Evolutionary conservation across 2,113 vertebrate species (phyloP), one percentile per base, ranked within the genome.

Genomic region (Oxygymnocypris stewartii): DNA sequence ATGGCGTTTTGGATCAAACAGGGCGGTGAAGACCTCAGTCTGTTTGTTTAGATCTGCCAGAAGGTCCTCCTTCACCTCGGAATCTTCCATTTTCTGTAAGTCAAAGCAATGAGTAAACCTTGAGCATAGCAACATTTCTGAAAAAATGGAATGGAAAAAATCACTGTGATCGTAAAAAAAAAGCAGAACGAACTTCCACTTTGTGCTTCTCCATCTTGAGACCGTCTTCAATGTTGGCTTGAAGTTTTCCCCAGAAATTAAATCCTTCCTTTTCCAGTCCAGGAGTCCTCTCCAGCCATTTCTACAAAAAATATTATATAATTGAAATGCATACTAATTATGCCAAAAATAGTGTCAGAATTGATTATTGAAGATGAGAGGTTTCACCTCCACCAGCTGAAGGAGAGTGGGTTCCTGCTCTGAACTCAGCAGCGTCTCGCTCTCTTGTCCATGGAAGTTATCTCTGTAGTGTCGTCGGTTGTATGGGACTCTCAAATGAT

Each of bases 221-320:
- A 8, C 96, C 96, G 89, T 95, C 93, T 85, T 94, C 91, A 87
- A 98, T 96, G 91, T 97, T 99, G 83, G 91, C 92, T 94, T 98
- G 94, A 87, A 99, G 92, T 89, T 95, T 96, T 75, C 93, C 94
- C 98, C 98, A 99, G 93, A 99, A 99, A 93, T 99, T 96, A 94
- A 99, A 99, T 86, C 95, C 96, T 85, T 96, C 94, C 49, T 88
- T 91, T 3, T 98, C 95, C 13, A 99, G 94, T 49, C 98, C 97
- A 0, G 97, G 98, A 85, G 98, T 99, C 93, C 98, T 96, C 94
- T 99, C 98, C 88, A 99, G 94, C 98, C 98, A 99, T 91, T 96
- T 94, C 98, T 99, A 87, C 91, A 91, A 90, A n/a, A 77, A 4
- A 84, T 1, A 18, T 89, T 25, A 63, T 4, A 35, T 14, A 16